Percentiles rank a stretch among this genome's conserved stretches.
Evolutionary conservation across 2,888 invertebrate species (phyloP).

Genomic region (Glaucopsyche alexis): DNA sequence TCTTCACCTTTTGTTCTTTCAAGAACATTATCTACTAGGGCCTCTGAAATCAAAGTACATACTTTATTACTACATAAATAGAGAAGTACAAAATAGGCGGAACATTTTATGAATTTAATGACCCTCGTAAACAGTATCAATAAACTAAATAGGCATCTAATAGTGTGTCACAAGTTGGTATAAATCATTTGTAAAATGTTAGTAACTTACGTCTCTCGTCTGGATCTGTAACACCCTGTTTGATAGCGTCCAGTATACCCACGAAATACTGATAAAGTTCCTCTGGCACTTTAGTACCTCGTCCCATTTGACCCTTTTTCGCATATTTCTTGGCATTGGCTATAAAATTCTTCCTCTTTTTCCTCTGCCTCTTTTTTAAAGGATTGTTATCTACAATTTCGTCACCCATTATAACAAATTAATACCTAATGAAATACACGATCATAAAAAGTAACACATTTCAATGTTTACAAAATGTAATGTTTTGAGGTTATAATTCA

Average conservation of each 20-base stretch:
- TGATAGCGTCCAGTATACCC: conserved; percentile 85
- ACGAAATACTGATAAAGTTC: conserved; percentile 89
- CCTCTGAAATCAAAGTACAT: conserved; percentile 63
- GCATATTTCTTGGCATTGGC: conserved; percentile 88
- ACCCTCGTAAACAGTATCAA: no score
- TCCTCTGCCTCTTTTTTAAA: conserved; percentile 73
- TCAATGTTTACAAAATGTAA: conserved; percentile 11
- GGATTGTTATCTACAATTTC: conserved; percentile 48
- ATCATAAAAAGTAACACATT: neutral
- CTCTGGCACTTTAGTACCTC: conserved; percentile 84
- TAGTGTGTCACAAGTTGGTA: neutral
- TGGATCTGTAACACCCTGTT: conserved; percentile 82
- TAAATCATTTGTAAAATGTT: conserved; percentile 5
- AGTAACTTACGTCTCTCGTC: conserved; percentile 84
- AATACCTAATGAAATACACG: neutral
- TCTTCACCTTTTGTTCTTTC: conserved; percentile 86
- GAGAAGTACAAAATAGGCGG: neutral
- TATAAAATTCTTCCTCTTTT: conserved; percentile 83
- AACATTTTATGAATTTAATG: no score
- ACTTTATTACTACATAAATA: neutral
- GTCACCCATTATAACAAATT: conserved; percentile 54
- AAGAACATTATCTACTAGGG: conserved; percentile 87
- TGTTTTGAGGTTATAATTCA: conserved; percentile 2
- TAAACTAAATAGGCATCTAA: no score
- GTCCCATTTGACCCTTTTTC: conserved; percentile 85